Base-by-base conservation (phyloP, 2,888 invertebrate genomes). In the Scelioninae gen. 1 region DNA sequence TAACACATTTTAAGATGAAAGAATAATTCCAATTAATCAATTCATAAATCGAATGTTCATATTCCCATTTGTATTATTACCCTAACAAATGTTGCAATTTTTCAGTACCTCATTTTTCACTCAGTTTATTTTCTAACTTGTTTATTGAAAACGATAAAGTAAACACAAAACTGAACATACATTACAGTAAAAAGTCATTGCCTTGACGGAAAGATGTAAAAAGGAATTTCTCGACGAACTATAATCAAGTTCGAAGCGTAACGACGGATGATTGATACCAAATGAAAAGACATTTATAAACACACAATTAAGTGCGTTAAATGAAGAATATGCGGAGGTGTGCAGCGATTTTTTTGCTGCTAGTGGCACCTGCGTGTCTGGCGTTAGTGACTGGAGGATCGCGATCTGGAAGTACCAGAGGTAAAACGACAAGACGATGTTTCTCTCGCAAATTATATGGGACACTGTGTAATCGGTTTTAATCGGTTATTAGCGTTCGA, bases 381-480 rank as follows among this genome's bases (percentile, higher is more conserved):
- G 82, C 82, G 5, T 72, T 58, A 49, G 66, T 81, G 5, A 63
- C 68, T 9, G 76, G 81, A 71, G 45, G 81, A 55, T 43, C 75
- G 38, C 63, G 69, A 16, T 45, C 43, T 40, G 69, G 49, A 8
- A 16, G 6, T 49, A 32, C n/a, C 49, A 71, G 58, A 79, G 79
- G 79, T 79, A 79, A 72, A 32, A 23, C 23, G 23, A 23, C 23
- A 23, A 23, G 23, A 23, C 4, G 23, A 23, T 23, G 23, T 23
- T 23, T 23, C 4, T 23, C 23, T 23, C 23, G 1, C 23, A 23
- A 23, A 23, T 23, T 23, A 23, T 23, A 23, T 23, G 23, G 23
- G 23, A 23, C 23, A 23, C 23, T 23, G 4, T 4, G 23, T 23
- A 23, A 23, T 23, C 23, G 23, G 23, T 23, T 23, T 23, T 23